These are phyloP conservation scores for Nestor notabilis DNA, from an alignment of 2,113 vertebrate species.

Conservation along the genomic window DNA sequence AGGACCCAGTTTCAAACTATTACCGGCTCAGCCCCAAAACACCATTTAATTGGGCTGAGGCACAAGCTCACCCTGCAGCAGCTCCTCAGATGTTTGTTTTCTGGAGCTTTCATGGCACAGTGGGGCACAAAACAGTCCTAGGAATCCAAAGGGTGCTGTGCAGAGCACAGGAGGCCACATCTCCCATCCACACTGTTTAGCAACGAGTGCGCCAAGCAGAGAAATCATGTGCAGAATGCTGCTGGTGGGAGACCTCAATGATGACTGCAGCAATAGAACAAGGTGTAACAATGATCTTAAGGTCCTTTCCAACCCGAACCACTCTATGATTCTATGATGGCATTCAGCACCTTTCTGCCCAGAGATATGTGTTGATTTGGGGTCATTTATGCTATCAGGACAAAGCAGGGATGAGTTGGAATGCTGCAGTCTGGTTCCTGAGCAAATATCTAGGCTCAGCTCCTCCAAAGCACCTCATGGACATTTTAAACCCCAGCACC, in stretches of 20 bases:
- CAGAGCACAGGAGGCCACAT: neutral
- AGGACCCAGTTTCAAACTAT: neutral
- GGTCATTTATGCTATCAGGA: neutral
- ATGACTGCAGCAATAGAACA: neutral
- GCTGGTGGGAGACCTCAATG: rapidly evolving
- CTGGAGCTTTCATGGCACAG: neutral
- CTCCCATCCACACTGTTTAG: neutral
- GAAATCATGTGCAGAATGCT: neutral
- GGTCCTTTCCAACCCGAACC: neutral
- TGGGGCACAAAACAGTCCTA: neutral
- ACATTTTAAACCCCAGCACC: neutral
- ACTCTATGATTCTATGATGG: neutral
- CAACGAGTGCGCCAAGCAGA: rapidly evolving
- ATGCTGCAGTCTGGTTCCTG: neutral
- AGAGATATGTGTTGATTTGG: neutral
- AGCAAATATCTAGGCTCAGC: neutral
- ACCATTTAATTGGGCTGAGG: neutral
- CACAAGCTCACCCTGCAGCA: neutral
- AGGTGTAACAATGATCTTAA: neutral
- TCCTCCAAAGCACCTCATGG: neutral
- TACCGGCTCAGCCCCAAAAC: neutral
- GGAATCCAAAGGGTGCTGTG: neutral
- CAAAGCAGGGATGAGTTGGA: neutral
- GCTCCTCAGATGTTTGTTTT: neutral
- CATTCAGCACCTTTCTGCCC: neutral